phyloP scores from a whole-genome alignment of 2,888 invertebrate species.

The Lysandra bellargus region DNA sequence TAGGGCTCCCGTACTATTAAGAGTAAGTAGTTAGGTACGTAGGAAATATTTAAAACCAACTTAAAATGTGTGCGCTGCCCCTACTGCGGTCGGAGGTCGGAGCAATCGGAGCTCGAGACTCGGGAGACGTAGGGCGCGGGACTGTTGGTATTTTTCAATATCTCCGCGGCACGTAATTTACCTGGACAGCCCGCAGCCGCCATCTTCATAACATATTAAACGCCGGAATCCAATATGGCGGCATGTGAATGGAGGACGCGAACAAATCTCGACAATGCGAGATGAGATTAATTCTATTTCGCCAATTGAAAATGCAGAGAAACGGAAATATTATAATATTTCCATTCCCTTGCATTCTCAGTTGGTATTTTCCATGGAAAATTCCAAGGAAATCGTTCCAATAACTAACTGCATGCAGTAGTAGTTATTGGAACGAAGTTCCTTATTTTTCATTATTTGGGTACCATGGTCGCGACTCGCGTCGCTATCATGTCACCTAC shows the following conservation, averaged over 20 bases:
- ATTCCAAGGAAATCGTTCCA: too few relatives aligned
- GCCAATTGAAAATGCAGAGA: not conserved
- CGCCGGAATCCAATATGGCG: conserved; percentile 22
- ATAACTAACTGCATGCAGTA: too few relatives aligned
- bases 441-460: too few relatives aligned
- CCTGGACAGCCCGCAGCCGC: not conserved
- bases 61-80: too few relatives aligned
- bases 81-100: too few relatives aligned
- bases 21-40: too few relatives aligned
- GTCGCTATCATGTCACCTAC: too few relatives aligned
- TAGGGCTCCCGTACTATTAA: too few relatives aligned
- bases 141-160: conserved; percentile 27
- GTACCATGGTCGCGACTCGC: too few relatives aligned
- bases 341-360: not conserved
- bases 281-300: not conserved
- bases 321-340: not conserved
- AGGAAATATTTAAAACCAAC: not conserved
- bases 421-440: too few relatives aligned
- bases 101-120: not conserved
- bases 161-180: conserved; percentile 25
- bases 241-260: not conserved
- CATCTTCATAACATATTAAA: conserved; percentile 26
- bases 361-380: not conserved
- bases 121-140: not conserved
- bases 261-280: conserved; percentile 4